Percentiles rank a stretch among this genome's conserved stretches.
These are phyloP conservation scores for Pogona vitticeps DNA, from an alignment of 2,113 vertebrate species.

Conservation along the genomic window DNA sequence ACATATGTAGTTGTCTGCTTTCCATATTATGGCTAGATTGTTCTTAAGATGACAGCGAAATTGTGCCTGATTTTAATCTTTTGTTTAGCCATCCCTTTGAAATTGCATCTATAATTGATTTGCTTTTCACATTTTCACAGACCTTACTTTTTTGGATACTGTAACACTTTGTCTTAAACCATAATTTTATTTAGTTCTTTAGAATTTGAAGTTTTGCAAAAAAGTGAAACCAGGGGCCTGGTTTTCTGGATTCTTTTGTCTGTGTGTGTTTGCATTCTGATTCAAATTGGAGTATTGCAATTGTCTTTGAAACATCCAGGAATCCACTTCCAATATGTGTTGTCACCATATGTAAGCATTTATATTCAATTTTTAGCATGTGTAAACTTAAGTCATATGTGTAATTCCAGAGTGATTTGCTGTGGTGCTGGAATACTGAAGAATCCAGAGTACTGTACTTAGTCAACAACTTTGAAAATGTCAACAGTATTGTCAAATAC, in stretches of 20 bases:
- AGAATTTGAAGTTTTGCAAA: constrained; percentile 9
- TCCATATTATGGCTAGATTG: background rate
- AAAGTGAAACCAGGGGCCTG: background rate
- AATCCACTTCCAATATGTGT: background rate
- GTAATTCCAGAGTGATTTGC: background rate
- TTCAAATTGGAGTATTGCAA: background rate
- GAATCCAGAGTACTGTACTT: background rate
- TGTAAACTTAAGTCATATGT: background rate
- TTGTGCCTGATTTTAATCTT: background rate
- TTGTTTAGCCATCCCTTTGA: background rate
- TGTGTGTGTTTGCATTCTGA: background rate
- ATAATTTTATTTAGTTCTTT: constrained; percentile 18
- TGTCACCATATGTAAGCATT: no score
- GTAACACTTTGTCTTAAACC: constrained; percentile 1
- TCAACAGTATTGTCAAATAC: background rate
- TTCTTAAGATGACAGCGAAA: background rate
- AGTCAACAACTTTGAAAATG: background rate
- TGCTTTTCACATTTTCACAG: background rate
- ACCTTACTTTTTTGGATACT: background rate
- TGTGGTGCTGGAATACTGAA: constrained; percentile 12
- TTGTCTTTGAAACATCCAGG: background rate
- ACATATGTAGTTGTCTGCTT: background rate
- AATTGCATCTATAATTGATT: background rate
- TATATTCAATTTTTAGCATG: no score
- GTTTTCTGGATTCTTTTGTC: constrained; percentile 3